Base-by-base conservation (phyloP, 2,113 vertebrate genomes). In the Tricholaema leucomelas region DNA sequence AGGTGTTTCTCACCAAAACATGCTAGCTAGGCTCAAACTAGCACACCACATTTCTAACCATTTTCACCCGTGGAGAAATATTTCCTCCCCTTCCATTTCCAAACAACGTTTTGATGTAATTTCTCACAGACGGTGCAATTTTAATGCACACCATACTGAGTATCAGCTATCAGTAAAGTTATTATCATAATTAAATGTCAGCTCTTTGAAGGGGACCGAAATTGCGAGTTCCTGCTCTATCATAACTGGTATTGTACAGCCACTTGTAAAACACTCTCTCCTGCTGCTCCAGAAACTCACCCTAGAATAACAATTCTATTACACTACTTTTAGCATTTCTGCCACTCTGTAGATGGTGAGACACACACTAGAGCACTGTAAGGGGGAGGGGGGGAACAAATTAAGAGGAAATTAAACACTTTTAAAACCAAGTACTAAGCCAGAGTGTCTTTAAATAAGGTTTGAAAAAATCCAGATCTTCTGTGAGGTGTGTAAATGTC, bases 111-210 rank as follows among this genome's bases (percentile, higher is more conserved):
- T 86, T 87, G 85, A 88, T 64, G 93, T 56, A 50, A 78, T 94
- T 94, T 95, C 93, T 86, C 83, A 81, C 81, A 94, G 91, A 95
- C 87, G 14, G 91, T 90, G 58, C 87, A 65, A 97, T 95, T 91
- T 88, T 92, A 97, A 95, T 91, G 78, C 90, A 91, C 65, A 28
- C 85, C 96, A 93, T 33, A 92, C 96, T 94, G 96, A 25, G 96
- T 88, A 85, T 87, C 95, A 96, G 91, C 75, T 97, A 96, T 93
- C 94, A 92, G 90, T 59, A 87, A 96, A 92, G 77, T 88, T 89
- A 95, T 96, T 95, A 92, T 77, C 95, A 84, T 97, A 97, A 98
- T 97, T 97, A 98, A 97, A 97, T 93, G 94, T 91, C 93, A 90
- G 94, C 92, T 94, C 85, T 96, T 93, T 42, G 71, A 96, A 95